Base-by-base conservation (phyloP, 2,888 invertebrate species). In the Nomada fabriciana region DNA sequence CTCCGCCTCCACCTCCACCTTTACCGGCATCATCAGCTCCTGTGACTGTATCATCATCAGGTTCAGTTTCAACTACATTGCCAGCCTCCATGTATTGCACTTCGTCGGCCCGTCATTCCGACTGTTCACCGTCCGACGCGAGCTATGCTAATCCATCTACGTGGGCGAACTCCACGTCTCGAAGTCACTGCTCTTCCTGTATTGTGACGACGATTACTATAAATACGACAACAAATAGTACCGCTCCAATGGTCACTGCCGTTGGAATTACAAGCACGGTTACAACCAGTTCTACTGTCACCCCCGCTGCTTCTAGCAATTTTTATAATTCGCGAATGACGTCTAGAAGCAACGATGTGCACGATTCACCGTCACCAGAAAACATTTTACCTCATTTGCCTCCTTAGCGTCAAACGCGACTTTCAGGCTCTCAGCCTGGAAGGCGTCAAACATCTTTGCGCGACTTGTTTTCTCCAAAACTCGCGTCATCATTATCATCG, bases 341-440 rank as follows among this genome's bases (percentile, higher is more conserved):
- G 78, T 74, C 89, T 76, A 83, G 91, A 86, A 78, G 75, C 64
- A 86, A 83, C 79, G 88, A 88, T n/a, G 80, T 89, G 64, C 90
- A 86, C 80, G 91, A 89, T 42, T 88, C 91, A 53, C 90, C 91
- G 23, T 91, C 93, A 55, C 91, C 93, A 18, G 93, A 94, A 76
- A 93, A 92, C 69, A 90, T 93, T 86, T 80, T 93, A 77, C 91
- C 93, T 53, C 92, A 92, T 83, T 87, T 94, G 73, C 93, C 93
- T 61, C 93, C 93, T 92, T 94, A 94, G 93, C 94, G 88, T 76
- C 88, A 76, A 86, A 85, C 53, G 53, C 76, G 67, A 79, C 78
- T 80, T 84, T 85, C 70, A 59, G 84, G 84, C 76, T 77, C 74
- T 29, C 52, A 82, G 65, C 83, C 79, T 80, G 82, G 81, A 83